Evolutionary conservation across 2,113 vertebrate genomes (phyloP).

Genomic region (Engystomops pustulosus): DNA sequence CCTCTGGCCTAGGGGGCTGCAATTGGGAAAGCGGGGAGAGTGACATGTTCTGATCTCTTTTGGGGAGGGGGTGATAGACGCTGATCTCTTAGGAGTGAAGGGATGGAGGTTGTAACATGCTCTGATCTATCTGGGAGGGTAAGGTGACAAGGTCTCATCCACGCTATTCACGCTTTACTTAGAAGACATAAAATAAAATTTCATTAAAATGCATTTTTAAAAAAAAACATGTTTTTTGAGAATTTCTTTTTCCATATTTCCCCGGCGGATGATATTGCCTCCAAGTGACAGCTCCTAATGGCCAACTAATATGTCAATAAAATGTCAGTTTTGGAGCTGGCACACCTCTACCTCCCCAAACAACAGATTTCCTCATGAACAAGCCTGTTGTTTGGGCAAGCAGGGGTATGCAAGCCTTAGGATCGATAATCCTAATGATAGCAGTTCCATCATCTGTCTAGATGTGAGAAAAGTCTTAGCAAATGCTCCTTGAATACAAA

Average conservation of each 20-base stretch:
- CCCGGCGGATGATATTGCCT: background rate
- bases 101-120: slow-evolving; percentile 22
- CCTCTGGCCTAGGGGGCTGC: slow-evolving; percentile 35
- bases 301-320: background rate
- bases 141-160: background rate
- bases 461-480: background rate
- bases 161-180: background rate
- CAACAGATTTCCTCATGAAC: background rate
- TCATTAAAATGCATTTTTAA: too few relatives aligned
- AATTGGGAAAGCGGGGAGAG: slow-evolving; percentile 32
- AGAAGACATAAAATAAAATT: background rate
- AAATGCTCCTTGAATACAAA: background rate
- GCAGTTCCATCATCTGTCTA: background rate
- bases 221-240: background rate
- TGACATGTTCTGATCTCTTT: slow-evolving; percentile 47
- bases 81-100: slow-evolving; percentile 19
- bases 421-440: slow-evolving; percentile 8
- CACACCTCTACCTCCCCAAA: background rate
- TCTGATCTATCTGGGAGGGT: slow-evolving; percentile 37
- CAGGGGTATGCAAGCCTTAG: background rate
- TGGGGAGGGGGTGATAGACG: background rate
- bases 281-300: background rate
- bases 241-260: background rate
- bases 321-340: slow-evolving; percentile 4
- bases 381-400: background rate